These are phyloP conservation scores for Coenobita brevimanus DNA, from an alignment of 1,140 invertebrate genomes.

Conservation along the genomic window DNA sequence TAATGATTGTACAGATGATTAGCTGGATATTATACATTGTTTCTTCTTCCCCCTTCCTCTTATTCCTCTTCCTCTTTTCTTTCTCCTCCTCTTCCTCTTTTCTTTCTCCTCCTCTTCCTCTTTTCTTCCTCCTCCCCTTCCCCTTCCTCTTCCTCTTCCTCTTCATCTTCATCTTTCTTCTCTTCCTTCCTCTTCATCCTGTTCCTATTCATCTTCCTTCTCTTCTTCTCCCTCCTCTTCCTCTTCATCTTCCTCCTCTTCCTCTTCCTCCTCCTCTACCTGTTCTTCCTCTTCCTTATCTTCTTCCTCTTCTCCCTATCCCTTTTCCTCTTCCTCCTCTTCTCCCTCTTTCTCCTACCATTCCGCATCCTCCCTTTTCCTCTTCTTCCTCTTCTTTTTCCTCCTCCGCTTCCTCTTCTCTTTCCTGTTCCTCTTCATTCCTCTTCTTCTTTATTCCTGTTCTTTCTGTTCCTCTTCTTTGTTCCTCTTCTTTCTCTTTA, in stretches of 20 bases:
- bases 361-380: background rate
- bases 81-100: background rate
- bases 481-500: too few relatives aligned
- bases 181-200: too few relatives aligned
- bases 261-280: background rate
- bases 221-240: too few relatives aligned
- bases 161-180: background rate
- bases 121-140: background rate
- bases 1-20: too few relatives aligned
- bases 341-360: background rate
- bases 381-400: background rate
- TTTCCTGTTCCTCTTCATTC: background rate
- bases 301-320: background rate
- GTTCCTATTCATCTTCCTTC: background rate
- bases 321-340: too few relatives aligned
- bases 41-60: too few relatives aligned
- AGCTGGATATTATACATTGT: too few relatives aligned
- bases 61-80: too few relatives aligned
- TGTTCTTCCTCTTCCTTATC: background rate
- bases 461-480: too few relatives aligned
- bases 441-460: too few relatives aligned
- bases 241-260: background rate
- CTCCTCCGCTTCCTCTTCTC: background rate
- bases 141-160: background rate
- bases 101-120: constrained; percentile 2